Evolutionary conservation across 2,797 vertebrate species (phyloP), one percentile per base, ranked within the genome.

Genomic region (Propithecus deckenii): DNA sequence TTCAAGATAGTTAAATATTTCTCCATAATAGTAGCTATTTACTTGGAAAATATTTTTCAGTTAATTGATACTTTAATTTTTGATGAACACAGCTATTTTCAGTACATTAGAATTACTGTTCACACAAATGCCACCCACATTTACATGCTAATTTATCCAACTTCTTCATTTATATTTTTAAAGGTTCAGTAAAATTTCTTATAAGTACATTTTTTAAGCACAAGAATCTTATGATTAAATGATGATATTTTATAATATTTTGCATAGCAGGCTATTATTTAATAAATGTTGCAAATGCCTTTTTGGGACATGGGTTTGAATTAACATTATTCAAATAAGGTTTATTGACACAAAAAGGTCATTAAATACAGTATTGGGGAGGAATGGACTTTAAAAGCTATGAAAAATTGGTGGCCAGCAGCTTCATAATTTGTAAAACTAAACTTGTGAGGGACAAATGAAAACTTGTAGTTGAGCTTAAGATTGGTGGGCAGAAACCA

Each of bases 61-160:
- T 81, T 91, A 35, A 94, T 86, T 95, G 75, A 80, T 85, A 63
- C 20, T 96, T 81, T 85, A 88, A 95, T 72, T 38, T 92, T 75
- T 94, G 13, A 91, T 91, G 85, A 91, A 52, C 80, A 63, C 78
- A 38, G 59, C 90, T 92, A 75, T 94, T 95, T 97, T 95, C 57
- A 59, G 72, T 41, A 91, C 28, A 55, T 22, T 28, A 79, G 43
- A 81, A 97, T 94, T 83, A 59, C 23, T 86, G 12, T 80, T 85
- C 83, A 35, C 41, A 86, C 48, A 91, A 69, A 61, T 76, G 32
- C 71, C 65, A 75, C 46, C 50, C 79, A 93, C 20, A 32, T 78
- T 38, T 89, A 92, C 46, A 79, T 85, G 76, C 30, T 83, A 78
- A 89, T 89, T 89, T 76, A 80, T 30, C 63, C 46, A 67, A 52